These are phyloP conservation scores for Sylvietta virens DNA, from an alignment of 2,113 vertebrate species.

Conservation along the genomic window DNA sequence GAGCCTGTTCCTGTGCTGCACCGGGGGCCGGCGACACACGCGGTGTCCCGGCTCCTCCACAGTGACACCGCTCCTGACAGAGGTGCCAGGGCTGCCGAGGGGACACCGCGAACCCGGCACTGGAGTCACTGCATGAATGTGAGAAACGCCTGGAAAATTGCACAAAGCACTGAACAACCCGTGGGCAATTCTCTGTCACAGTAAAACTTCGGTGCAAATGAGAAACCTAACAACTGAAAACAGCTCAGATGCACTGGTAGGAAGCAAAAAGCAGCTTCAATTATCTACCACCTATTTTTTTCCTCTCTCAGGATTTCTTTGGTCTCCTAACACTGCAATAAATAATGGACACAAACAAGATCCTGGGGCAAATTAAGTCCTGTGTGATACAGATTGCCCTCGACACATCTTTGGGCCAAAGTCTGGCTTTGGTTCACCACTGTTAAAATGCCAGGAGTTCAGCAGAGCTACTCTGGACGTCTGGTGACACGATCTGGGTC, in stretches of 20 bases:
- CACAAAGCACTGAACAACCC: conserved; percentile 32
- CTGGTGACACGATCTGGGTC: background rate
- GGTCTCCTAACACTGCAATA: background rate
- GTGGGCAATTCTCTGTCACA: conserved; percentile 46
- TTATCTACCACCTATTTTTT: background rate
- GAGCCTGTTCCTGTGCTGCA: background rate
- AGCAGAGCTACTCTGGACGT: background rate
- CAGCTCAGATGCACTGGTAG: conserved; percentile 24
- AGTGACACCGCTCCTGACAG: background rate
- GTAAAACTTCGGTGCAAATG: conserved; percentile 25
- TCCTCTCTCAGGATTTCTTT: background rate
- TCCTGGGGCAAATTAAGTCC: background rate
- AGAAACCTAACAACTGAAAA: conserved; percentile 49
- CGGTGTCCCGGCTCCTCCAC: background rate
- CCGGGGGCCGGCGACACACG: background rate
- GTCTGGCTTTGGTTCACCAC: background rate
- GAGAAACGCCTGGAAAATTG: conserved; percentile 34
- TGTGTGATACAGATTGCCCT: background rate
- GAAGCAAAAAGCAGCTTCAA: conserved; percentile 12
- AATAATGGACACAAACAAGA: background rate
- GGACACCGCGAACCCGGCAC: accelerated
- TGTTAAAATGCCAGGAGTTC: background rate
- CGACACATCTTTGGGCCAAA: background rate
- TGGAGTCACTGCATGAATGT: background rate
- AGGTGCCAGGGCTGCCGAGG: background rate